phyloP scores from a whole-genome alignment of 2,113 vertebrate species.

The Crotophaga sulcirostris region DNA sequence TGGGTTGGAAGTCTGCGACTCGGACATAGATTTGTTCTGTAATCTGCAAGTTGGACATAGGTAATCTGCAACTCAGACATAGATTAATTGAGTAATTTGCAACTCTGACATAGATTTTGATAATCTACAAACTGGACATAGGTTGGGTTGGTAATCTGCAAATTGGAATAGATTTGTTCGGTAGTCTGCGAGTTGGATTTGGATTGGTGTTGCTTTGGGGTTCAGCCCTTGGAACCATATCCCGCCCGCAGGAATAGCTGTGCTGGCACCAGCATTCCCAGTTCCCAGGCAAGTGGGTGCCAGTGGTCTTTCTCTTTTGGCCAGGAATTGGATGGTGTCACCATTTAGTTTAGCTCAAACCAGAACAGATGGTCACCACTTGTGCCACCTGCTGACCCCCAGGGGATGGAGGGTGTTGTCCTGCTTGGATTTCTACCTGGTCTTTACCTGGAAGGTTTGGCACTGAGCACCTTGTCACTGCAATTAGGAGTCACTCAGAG shows the following conservation, averaged over 20 bases:
- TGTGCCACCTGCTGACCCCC: neutral
- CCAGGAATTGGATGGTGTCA: neutral
- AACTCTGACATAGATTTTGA: too few species aligned
- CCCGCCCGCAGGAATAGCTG: neutral
- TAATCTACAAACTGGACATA: too few species aligned
- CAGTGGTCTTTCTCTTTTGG: neutral
- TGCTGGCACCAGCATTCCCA: neutral
- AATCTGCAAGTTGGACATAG: too few species aligned
- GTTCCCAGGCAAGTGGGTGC: neutral
- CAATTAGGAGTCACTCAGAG: accelerated
- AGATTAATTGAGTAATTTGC: too few species aligned
- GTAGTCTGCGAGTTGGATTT: accelerated
- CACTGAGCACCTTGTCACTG: accelerated
- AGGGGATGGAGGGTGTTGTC: neutral
- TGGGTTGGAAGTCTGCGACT: too few species aligned
- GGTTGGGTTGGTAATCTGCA: accelerated
- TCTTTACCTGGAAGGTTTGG: neutral
- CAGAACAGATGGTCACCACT: neutral
- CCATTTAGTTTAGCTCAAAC: too few species aligned
- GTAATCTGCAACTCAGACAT: too few species aligned
- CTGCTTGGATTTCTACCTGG: neutral
- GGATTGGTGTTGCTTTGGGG: neutral
- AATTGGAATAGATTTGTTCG: neutral
- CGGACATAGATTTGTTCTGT: too few species aligned
- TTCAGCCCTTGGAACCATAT: neutral